Conservation (phyloP, 2,888 invertebrate genomes). For the Netelia virgata region DNA sequence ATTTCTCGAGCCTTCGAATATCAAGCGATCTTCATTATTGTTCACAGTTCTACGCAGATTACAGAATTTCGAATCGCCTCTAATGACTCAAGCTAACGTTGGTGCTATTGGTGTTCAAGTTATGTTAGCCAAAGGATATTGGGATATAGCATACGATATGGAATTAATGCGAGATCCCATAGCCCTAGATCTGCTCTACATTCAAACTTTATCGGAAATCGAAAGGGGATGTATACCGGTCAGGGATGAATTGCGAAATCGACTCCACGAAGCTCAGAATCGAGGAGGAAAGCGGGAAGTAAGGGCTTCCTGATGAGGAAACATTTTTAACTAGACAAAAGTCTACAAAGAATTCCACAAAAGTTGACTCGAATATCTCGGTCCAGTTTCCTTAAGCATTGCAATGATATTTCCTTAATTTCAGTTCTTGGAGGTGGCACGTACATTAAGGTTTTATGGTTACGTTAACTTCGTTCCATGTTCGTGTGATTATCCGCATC, state of each 20-base stretch:
- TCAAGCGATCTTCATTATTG: slow-evolving; percentile 11
- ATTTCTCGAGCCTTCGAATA: background rate
- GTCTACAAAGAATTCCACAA: no score
- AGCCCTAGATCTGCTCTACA: slow-evolving; percentile 93
- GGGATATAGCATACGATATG: slow-evolving; percentile 94
- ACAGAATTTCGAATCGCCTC: slow-evolving; percentile 98
- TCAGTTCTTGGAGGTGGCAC: slow-evolving; percentile 94
- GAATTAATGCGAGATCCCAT: slow-evolving; percentile 93
- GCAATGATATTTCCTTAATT: slow-evolving; percentile 73
- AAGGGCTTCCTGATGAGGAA: slow-evolving; percentile 52
- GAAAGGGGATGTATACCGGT: slow-evolving; percentile 94
- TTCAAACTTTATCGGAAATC: slow-evolving; percentile 95
- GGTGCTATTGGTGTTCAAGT: slow-evolving; percentile 91
- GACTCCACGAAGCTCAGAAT: slow-evolving; percentile 90
- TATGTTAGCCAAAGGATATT: slow-evolving; percentile 95
- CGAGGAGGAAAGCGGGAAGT: slow-evolving; percentile 94
- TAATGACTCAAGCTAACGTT: slow-evolving; percentile 92
- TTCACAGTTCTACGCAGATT: slow-evolving; percentile 92
- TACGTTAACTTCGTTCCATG: slow-evolving; percentile 93
- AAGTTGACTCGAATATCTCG: no score
- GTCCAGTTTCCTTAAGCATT: no score
- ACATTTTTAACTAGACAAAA: background rate
- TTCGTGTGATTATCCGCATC: slow-evolving; percentile 91
- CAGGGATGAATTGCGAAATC: slow-evolving; percentile 89
- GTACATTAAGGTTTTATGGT: slow-evolving; percentile 95